phyloP scores from a whole-genome alignment of 2,113 vertebrate genomes.

The Morone saxatilis region DNA sequence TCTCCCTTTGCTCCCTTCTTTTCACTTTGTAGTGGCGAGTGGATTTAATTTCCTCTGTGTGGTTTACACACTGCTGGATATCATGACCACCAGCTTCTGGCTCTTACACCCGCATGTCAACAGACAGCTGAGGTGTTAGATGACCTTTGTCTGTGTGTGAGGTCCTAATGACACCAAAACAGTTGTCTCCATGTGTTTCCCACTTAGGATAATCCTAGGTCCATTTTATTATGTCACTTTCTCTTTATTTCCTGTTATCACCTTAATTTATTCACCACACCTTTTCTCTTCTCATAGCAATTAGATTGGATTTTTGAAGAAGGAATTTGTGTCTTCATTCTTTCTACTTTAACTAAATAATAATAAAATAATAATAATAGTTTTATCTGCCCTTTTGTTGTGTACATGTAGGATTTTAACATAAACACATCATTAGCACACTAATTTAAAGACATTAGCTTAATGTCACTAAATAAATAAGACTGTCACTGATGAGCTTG shows the following conservation, averaged over 20 bases:
- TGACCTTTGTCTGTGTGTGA: slow-evolving; percentile 52
- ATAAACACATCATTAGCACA: not conserved
- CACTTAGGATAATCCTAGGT: not conserved
- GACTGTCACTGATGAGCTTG: no score
- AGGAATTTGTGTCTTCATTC: not conserved
- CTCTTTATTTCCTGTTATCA: slow-evolving; percentile 23
- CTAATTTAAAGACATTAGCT: not conserved
- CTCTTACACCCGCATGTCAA: slow-evolving; percentile 52
- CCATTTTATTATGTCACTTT: slow-evolving; percentile 19
- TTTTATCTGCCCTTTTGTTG: not conserved
- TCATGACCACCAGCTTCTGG: not conserved
- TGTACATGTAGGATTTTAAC: not conserved
- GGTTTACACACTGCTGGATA: slow-evolving; percentile 44
- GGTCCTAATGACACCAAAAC: slow-evolving; percentile 57
- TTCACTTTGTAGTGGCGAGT: not conserved
- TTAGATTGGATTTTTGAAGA: not conserved
- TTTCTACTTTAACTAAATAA: not conserved
- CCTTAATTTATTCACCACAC: not conserved
- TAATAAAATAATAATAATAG: not conserved
- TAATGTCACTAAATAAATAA: not conserved
- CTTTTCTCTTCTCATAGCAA: not conserved
- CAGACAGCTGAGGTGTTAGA: slow-evolving; percentile 53
- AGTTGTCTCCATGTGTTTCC: slow-evolving; percentile 35
- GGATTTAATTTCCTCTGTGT: slow-evolving; percentile 41
- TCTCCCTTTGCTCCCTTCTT: not conserved